Evolutionary conservation across 1,140 invertebrate species (phyloP), one percentile per base, ranked within the genome.

Genomic region (Pemphigus obesinymphae): DNA sequence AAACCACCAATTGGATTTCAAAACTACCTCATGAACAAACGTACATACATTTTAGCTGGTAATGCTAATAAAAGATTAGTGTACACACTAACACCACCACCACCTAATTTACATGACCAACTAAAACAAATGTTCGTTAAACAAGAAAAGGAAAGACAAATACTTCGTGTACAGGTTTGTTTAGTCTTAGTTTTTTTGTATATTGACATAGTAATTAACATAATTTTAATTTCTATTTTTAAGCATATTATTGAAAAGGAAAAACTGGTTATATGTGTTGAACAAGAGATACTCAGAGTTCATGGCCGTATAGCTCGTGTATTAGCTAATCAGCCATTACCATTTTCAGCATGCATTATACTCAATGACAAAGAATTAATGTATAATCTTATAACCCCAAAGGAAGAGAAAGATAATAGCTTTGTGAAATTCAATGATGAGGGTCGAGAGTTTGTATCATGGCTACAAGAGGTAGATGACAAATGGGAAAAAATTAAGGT

Each of bases 401-500:
- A 97, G 85, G 96, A 98, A 85, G 73, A 78, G 29, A 95, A 97
- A 84, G 97, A 97, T 85, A 94, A 97, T 85, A 91, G 96, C 82
- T 97, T 96, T 87, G 93, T 93, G 6, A 89, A 97, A 48, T 95
- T 95, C 34, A 89, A 97, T 61, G 98, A 97, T 85, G 98, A 97
- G 87, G 96, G 96, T 1, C 89, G 97, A 72, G 89, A 98, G 58
- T 96, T 99, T 86, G 88, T 97, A 20, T 96, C 95, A 75, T 98
- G 96, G 96, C 87, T 98, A 43, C 96, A 98, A 88, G 97, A 99
- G 88, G 95, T 98, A 3, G 96, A 97, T 87, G 96, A 98, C 86
- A 99, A 99, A 86, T 99, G 96, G 95, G 96, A 98, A 87, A 98
- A 97, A 89, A 97, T 98, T 66, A 99, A 98, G 90, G 95, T 96